Conservation (phyloP, 2,797 vertebrate genomes). For the Helarctos malayanus region DNA sequence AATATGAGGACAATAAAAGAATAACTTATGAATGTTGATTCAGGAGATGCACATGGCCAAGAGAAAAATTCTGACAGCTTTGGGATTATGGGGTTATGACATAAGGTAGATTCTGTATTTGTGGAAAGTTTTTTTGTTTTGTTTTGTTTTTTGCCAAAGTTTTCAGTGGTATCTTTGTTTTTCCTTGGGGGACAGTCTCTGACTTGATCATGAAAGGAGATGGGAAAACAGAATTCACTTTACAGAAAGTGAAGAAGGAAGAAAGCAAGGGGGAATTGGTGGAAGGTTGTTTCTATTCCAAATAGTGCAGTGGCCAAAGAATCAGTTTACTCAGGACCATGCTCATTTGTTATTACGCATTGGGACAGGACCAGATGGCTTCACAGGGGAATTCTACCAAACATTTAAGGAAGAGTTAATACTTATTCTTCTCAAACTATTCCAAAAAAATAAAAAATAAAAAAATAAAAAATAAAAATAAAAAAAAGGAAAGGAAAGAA, state of each 20-base stretch:
- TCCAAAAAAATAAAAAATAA: too few species aligned
- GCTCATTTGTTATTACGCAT: background rate
- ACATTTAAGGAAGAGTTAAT: too few species aligned
- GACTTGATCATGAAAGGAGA: slow-evolving; percentile 6
- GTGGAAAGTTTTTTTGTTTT: background rate
- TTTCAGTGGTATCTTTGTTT: slow-evolving; percentile 54
- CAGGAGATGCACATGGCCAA: background rate
- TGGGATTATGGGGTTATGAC: background rate
- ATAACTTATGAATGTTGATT: background rate
- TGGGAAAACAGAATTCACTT: background rate
- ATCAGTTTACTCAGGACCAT: background rate
- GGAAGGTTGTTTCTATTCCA: slow-evolving; percentile 27
- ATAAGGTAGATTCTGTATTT: background rate
- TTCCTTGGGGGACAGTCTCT: background rate
- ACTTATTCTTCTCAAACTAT: too few species aligned
- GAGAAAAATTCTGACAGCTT: background rate
- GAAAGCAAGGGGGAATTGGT: background rate
- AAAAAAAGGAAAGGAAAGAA: too few species aligned
- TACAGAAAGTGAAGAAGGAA: background rate
- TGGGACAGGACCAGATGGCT: too few species aligned
- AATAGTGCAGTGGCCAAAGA: background rate
- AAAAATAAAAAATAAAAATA: too few species aligned
- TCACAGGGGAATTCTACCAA: too few species aligned
- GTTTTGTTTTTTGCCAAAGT: background rate
- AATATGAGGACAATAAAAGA: background rate